phyloP scores from a whole-genome alignment of 2,113 vertebrate species.

The Prunella himalayana region DNA sequence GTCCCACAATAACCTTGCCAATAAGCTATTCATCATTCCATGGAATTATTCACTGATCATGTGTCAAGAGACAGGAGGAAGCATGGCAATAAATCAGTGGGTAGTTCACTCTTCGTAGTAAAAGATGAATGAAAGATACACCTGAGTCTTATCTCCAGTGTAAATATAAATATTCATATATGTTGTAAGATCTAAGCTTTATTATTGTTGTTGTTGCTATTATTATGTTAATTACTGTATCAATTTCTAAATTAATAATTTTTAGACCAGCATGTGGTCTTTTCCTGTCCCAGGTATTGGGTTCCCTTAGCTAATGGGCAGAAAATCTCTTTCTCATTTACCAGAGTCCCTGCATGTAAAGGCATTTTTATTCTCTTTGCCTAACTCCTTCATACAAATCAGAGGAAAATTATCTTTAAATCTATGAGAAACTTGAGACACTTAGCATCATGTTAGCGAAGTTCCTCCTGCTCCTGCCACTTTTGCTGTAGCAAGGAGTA shows the following conservation, averaged over 20 bases:
- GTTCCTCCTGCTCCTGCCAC: neutral
- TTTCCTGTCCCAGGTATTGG: neutral
- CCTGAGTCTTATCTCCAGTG: neutral
- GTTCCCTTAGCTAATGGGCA: neutral
- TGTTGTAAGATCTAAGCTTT: neutral
- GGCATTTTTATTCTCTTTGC: neutral
- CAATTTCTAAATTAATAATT: neutral
- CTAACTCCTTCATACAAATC: neutral
- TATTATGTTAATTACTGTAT: neutral
- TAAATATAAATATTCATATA: neutral
- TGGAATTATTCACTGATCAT: neutral
- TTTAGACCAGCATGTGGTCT: neutral
- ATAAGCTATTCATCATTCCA: neutral
- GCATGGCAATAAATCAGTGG: neutral
- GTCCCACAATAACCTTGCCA: neutral
- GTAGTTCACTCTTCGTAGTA: neutral
- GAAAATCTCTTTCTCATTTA: neutral
- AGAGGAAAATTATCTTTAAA: neutral
- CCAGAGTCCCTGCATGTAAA: neutral
- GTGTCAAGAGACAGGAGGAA: neutral
- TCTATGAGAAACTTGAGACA: neutral
- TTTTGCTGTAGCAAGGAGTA: neutral
- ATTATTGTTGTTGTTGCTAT: neutral
- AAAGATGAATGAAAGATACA: neutral
- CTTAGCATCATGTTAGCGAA: neutral